Evolutionary conservation across 2,797 vertebrate species (phyloP), one percentile per base, ranked within the genome.

Genomic region (Neostethus bicornis): DNA sequence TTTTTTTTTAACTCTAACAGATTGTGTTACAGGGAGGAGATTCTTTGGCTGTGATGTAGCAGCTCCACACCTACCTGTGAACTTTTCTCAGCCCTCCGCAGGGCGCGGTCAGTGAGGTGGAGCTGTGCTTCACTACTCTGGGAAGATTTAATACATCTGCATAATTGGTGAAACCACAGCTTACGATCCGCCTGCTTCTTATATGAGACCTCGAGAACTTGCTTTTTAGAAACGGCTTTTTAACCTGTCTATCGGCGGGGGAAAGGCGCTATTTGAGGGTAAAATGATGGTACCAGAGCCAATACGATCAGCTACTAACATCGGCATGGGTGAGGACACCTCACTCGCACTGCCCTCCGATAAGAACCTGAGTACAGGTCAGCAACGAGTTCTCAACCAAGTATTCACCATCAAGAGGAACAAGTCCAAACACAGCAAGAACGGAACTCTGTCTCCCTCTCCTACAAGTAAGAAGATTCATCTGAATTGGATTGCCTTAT

Each of bases 321-420:
- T 11, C 20, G 26, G 20, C 3, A 9, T 4, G 19, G 5, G 2
- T 20, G 91, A 91, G 14, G 90, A 92, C 83, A 92, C 91, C 28
- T 92, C 91, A 44, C 88, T 92, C 37, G 89, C 86, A 24, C 12
- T 92, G 31, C 91, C 91, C 16, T 87, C 87, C 1, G 91, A 92
- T 61, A 17, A 44, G 29, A 75, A 51, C 7, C 59, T 85, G 63
- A 73, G 71, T 73, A 42, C 74, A 1, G 89, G 91, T 7, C 79
- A 85, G 29, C 86, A 77, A 75, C 89, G 91, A 42, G 91, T 92
- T 9, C 78, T 89, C 51, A 75, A 83, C 12, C 91, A 92, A 44
- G 91, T 92, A 19, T 50, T 80, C 73, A 84, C 64, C 61, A 78
- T 92, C 24, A 91, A 90, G 61, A 84, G 90, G 63, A 74, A 53